These are phyloP conservation scores for Neodiprion pinetum DNA, from an alignment of 1,140 invertebrate species.

Conservation along the genomic window DNA sequence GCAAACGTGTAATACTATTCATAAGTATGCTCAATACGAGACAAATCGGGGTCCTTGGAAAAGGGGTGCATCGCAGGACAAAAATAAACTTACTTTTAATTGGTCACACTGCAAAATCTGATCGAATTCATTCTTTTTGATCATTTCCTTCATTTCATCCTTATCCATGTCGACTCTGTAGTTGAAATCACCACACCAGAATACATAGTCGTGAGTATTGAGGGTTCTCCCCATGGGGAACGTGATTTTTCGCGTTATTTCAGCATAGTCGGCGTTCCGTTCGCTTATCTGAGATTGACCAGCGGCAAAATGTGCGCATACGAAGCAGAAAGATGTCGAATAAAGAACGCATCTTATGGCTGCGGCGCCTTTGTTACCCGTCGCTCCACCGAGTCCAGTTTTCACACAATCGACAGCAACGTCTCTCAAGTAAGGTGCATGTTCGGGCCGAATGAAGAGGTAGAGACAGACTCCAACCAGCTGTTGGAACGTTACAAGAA, in stretches of 20 bases:
- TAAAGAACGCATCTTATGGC: slow-evolving; percentile 92
- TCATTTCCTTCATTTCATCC: slow-evolving; percentile 90
- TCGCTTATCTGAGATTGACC: slow-evolving; percentile 96
- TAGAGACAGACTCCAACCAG: slow-evolving; percentile 98
- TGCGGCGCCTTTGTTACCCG: slow-evolving; percentile 96
- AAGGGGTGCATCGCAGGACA: neutral
- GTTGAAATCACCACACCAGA: slow-evolving; percentile 99
- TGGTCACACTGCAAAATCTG: slow-evolving; percentile 90
- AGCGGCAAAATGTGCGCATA: slow-evolving; percentile 98
- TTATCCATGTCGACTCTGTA: slow-evolving; percentile 96
- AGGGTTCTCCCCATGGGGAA: slow-evolving; percentile 94
- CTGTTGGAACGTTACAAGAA: slow-evolving; percentile 93
- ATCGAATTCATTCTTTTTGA: slow-evolving; percentile 80
- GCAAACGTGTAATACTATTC: too few relatives aligned
- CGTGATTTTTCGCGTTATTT: slow-evolving; percentile 91
- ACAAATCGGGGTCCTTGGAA: neutral
- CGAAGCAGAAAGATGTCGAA: slow-evolving; percentile 94
- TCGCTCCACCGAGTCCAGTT: slow-evolving; percentile 95
- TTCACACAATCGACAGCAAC: slow-evolving; percentile 96
- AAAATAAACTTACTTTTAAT: slow-evolving; percentile 66
- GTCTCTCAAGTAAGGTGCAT: slow-evolving; percentile 88
- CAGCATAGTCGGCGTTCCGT: slow-evolving; percentile 94
- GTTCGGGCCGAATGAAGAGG: slow-evolving; percentile 88
- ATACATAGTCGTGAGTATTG: slow-evolving; percentile 96
- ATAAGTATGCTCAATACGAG: too few relatives aligned